phyloP scores from a whole-genome alignment of 1,140 invertebrate species.

The Drosophila nigrodunni region DNA sequence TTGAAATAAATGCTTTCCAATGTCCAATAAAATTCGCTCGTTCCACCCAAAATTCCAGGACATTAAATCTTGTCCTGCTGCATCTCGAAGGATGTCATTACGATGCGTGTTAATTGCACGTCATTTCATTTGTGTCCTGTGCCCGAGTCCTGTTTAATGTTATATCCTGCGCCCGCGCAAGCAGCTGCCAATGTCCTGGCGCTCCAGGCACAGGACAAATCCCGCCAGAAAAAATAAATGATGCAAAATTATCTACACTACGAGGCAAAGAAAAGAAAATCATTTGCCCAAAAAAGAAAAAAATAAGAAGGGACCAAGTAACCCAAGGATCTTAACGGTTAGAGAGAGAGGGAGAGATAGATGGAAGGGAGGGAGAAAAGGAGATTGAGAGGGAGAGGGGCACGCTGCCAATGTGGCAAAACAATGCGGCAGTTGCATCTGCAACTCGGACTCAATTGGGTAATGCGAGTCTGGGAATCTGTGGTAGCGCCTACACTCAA shows the following conservation, averaged over 20 bases:
- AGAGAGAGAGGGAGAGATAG: not conserved
- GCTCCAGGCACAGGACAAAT: slow-evolving; percentile 52
- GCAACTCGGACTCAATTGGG: slow-evolving; percentile 32
- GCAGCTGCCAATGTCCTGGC: slow-evolving; percentile 60
- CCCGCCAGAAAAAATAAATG: slow-evolving; percentile 64
- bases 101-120: slow-evolving; percentile 52
- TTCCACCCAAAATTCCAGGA: not conserved
- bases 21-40: not conserved
- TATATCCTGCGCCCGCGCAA: slow-evolving; percentile 22
- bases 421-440: slow-evolving; percentile 51
- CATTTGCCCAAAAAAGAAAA: slow-evolving; percentile 57
- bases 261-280: slow-evolving; percentile 64
- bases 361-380: not conserved
- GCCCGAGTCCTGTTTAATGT: not conserved
- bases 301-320: slow-evolving; percentile 7
- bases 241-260: slow-evolving; percentile 69
- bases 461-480: slow-evolving; percentile 36
- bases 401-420: slow-evolving; percentile 25
- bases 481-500: slow-evolving; percentile 28
- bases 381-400: not conserved
- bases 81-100: slow-evolving; percentile 29
- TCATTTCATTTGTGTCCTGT: slow-evolving; percentile 18
- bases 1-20: not conserved
- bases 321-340: not conserved
- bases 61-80: slow-evolving; percentile 22